Conservation (phyloP, 2,113 vertebrate genomes). For the Strix uralensis region DNA sequence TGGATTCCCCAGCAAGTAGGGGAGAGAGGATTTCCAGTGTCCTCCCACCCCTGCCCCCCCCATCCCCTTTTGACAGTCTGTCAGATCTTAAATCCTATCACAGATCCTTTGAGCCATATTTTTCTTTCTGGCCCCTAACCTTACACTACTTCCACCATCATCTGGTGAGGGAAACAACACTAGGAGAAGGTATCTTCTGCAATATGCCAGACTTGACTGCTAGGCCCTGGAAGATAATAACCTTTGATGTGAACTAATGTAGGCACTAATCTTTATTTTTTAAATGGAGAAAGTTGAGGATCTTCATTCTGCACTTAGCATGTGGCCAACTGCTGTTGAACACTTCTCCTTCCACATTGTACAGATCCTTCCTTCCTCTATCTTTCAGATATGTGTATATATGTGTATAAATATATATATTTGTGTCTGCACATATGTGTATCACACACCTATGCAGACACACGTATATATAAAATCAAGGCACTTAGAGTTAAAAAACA, state of each 20-base stretch:
- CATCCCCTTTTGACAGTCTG: not conserved
- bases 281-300: slow-evolving; percentile 30
- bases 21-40: not conserved
- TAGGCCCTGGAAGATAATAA: slow-evolving; percentile 1
- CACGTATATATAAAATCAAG: not conserved
- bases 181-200: not conserved
- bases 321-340: slow-evolving; percentile 32
- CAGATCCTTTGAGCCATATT: not conserved
- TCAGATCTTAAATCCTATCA: not conserved
- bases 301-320: slow-evolving; percentile 48
- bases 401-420: not conserved
- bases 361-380: not conserved
- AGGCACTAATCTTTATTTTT: slow-evolving; percentile 6
- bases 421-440: not conserved
- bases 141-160: not conserved
- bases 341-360: not conserved
- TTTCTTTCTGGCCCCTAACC: not conserved
- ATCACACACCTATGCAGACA: not conserved
- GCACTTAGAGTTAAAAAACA: not conserved
- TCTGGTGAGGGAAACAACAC: not conserved
- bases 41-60: not conserved
- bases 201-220: slow-evolving; percentile 4
- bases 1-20: not conserved
- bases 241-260: not conserved
- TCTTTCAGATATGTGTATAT: not conserved